Evolutionary conservation across 2,113 vertebrate genomes (phyloP).

Genomic region (Nannobrachium achirus): DNA sequence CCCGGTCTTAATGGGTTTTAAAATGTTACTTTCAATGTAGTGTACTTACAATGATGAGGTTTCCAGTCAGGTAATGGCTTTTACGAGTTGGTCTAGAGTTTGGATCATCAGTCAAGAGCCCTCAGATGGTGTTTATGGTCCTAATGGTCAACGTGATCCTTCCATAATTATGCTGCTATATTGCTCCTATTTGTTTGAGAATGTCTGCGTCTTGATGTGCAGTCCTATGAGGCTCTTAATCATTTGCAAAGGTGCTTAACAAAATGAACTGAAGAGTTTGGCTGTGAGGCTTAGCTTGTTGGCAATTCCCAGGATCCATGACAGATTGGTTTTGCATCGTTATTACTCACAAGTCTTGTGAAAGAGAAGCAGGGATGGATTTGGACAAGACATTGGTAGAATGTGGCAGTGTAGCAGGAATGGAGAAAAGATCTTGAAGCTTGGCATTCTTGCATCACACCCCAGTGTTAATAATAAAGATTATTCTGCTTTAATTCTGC

Average conservation of each 20-base stretch:
- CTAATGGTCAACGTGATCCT: not conserved
- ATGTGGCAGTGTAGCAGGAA: conserved; percentile 35
- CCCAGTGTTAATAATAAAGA: conserved; percentile 45
- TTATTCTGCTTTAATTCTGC: conserved; percentile 70
- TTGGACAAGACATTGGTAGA: not conserved
- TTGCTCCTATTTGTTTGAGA: conserved; percentile 5
- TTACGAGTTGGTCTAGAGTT: conserved; percentile 29
- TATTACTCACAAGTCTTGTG: conserved; percentile 13
- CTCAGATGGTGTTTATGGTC: conserved; percentile 14
- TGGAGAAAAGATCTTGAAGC: conserved; percentile 61
- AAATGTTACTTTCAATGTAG: not conserved
- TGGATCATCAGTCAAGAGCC: conserved; percentile 28
- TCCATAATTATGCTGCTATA: not conserved
- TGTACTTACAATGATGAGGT: conserved; percentile 11
- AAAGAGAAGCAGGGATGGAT: conserved; percentile 10
- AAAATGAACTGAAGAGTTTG: not conserved
- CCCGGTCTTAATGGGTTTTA: too few species aligned
- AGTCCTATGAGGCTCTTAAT: not conserved
- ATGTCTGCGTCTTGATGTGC: conserved; percentile 5
- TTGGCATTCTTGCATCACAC: conserved; percentile 45
- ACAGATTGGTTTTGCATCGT: not conserved
- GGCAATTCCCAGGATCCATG: not conserved
- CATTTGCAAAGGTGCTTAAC: not conserved
- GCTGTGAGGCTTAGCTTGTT: not conserved
- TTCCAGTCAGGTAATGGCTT: conserved; percentile 36